These are phyloP conservation scores for Dicentrarchus labrax DNA, from an alignment of 2,113 vertebrate genomes.

Conservation along the genomic window DNA sequence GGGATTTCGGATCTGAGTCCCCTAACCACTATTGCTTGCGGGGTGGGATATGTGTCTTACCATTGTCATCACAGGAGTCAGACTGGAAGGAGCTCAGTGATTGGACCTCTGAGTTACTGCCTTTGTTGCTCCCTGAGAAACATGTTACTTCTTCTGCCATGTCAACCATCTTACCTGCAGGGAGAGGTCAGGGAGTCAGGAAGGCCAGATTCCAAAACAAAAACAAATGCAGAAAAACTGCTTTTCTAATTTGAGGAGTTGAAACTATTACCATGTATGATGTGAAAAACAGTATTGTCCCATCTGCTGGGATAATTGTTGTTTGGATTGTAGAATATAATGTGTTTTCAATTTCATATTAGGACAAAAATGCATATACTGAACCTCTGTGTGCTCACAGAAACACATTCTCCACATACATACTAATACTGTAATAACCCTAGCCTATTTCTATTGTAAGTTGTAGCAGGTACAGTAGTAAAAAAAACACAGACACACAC, in stretches of 20 bases:
- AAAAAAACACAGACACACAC: constrained; percentile 36
- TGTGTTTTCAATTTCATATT: too few relatives aligned
- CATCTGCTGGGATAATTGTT: too few relatives aligned
- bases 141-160: constrained; percentile 93
- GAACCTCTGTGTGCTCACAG: too few relatives aligned
- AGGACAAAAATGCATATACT: too few relatives aligned
- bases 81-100: constrained; percentile 97
- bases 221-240: not conserved
- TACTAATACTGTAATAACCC: not conserved
- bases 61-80: constrained; percentile 97
- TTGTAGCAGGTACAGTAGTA: too few relatives aligned
- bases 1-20: not conserved
- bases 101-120: constrained; percentile 96
- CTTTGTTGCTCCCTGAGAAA: constrained; percentile 95
- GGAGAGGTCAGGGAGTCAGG: constrained; percentile 9
- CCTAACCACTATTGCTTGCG: not conserved
- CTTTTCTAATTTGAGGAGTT: not conserved
- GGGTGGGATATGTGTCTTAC: constrained; percentile 83
- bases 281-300: not conserved
- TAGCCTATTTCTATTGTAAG: not conserved
- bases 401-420: not conserved
- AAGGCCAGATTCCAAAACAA: not conserved
- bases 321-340: too few relatives aligned
- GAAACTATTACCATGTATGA: not conserved
- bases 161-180: constrained; percentile 90